Percentiles rank a stretch among this genome's conserved stretches.
Conservation (phyloP, 2,797 vertebrate genomes). For the Protonibea diacanthus region DNA sequence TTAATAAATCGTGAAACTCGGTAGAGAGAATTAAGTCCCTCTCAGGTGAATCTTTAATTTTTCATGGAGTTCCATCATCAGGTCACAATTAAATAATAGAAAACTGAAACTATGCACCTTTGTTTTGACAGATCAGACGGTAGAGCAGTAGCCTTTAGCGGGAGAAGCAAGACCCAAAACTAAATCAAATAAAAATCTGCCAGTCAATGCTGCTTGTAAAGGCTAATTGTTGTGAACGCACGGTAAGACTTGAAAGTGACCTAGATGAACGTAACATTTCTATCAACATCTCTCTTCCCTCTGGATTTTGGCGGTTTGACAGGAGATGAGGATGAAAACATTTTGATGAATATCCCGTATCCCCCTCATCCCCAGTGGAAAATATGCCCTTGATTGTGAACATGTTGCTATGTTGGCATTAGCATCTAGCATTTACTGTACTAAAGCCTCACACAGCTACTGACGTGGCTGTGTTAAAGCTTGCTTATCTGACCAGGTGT, state of each 20-base stretch:
- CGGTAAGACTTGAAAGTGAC: not conserved
- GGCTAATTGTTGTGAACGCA: not conserved
- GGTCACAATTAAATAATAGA: not conserved
- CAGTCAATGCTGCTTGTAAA: not conserved
- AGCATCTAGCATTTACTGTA: not conserved
- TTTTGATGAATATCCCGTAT: not conserved
- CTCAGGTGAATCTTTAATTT: not conserved
- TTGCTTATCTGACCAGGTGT: not conserved
- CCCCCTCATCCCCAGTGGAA: not conserved
- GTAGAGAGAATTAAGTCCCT: not conserved
- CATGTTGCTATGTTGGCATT: not conserved
- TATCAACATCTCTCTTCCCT: not conserved
- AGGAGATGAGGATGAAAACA: not conserved
- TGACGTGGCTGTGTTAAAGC: too few relatives aligned
- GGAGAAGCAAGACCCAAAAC: not conserved
- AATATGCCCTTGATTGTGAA: not conserved
- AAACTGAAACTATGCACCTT: not conserved
- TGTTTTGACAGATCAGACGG: not conserved
- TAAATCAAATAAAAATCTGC: not conserved
- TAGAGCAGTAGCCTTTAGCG: not conserved
- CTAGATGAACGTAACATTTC: not conserved
- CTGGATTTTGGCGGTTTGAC: not conserved
- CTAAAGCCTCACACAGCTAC: not conserved
- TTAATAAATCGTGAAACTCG: not conserved
- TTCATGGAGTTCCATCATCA: not conserved